phyloP scores from a whole-genome alignment of 2,113 vertebrate species.

The Synodontis membranacea region DNA sequence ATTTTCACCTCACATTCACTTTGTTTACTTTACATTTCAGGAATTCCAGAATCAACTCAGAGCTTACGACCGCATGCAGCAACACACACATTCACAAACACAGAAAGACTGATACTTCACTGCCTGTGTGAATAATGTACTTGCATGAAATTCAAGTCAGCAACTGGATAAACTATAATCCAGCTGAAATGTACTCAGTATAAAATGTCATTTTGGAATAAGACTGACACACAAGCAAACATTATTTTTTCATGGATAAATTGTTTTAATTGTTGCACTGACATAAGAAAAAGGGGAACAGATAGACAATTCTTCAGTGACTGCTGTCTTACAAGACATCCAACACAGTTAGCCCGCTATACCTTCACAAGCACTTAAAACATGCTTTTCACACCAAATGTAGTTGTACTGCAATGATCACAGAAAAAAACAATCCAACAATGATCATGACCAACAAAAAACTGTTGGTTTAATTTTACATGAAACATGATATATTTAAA shows the following conservation, averaged over 20 bases:
- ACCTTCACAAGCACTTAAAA: conserved; percentile 55
- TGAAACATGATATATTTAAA: conserved; percentile 35
- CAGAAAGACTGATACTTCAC: not conserved
- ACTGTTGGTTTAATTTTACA: conserved; percentile 18
- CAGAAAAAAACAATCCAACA: conserved; percentile 18
- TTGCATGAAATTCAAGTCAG: not conserved
- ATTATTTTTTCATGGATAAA: conserved; percentile 41
- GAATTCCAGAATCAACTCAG: too few relatives aligned
- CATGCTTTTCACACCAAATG: conserved; percentile 42
- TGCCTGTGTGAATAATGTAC: not conserved
- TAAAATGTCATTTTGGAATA: not conserved
- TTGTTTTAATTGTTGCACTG: conserved; percentile 63
- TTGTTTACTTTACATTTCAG: too few relatives aligned
- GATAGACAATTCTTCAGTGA: conserved; percentile 51
- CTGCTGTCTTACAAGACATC: conserved; percentile 48
- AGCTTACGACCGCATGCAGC: too few relatives aligned
- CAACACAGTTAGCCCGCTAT: conserved; percentile 49
- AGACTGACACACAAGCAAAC: not conserved
- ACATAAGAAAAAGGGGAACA: conserved; percentile 43
- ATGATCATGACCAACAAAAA: not conserved
- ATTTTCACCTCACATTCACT: too few relatives aligned
- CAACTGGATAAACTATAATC: not conserved
- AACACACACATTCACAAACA: too few relatives aligned
- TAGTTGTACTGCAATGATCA: conserved; percentile 55
- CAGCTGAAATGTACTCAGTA: not conserved